phyloP scores from a whole-genome alignment of 2,797 vertebrate species.

The Xenops minutus region DNA sequence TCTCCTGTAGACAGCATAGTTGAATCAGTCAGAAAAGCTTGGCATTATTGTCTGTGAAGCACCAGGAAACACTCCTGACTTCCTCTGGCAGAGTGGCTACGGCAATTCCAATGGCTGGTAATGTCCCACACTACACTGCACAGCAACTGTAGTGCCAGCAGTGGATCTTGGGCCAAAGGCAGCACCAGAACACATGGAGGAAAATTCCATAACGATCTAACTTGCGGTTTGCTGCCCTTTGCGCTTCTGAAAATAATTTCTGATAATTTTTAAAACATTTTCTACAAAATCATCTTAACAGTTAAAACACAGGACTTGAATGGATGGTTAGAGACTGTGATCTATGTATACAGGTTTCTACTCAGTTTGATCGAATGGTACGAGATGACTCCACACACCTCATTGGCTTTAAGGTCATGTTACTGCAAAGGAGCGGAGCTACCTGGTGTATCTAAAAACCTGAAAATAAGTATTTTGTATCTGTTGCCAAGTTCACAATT shows the following conservation, averaged over 20 bases:
- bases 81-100: neutral
- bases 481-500: neutral
- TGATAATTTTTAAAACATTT: neutral
- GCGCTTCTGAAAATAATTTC: neutral
- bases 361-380: neutral
- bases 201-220: neutral
- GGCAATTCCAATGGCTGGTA: neutral
- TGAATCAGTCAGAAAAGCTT: neutral
- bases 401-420: neutral
- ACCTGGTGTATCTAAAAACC: neutral
- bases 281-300: neutral
- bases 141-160: neutral
- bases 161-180: neutral
- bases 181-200: neutral
- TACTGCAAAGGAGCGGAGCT: neutral
- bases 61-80: neutral
- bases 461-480: neutral
- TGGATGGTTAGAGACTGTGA: neutral
- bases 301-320: neutral
- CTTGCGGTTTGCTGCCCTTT: neutral
- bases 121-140: neutral
- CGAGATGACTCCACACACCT: neutral
- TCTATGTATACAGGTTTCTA: neutral
- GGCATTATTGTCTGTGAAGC: neutral
- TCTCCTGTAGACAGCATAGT: accelerated